Percentiles rank a stretch among this genome's conserved stretches.
phyloP scores from a whole-genome alignment of 2,797 vertebrate species.

The Mareca penelope region DNA sequence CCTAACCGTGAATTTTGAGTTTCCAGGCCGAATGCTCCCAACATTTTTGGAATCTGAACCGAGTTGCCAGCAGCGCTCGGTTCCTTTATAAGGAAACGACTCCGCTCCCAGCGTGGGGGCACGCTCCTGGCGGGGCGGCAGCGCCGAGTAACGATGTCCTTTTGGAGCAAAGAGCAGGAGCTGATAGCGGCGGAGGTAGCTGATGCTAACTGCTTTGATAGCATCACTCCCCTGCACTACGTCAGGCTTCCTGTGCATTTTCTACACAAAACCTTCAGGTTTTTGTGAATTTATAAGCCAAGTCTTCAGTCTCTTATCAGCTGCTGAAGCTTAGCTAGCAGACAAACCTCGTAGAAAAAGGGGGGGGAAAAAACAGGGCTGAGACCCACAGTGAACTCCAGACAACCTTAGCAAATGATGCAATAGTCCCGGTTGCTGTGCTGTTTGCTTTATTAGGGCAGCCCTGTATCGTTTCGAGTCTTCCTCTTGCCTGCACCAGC shows the following conservation, averaged over 20 bases:
- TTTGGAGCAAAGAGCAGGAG: not conserved
- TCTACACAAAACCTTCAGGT: not conserved
- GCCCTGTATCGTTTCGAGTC: not conserved
- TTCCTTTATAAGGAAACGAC: constrained; percentile 56
- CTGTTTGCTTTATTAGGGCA: not conserved
- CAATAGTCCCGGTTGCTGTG: not conserved
- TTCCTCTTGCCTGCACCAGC: not conserved
- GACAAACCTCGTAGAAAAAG: not conserved
- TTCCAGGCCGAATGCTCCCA: constrained; percentile 23
- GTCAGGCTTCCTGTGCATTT: not conserved
- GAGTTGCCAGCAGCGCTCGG: not conserved
- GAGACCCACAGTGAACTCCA: no score
- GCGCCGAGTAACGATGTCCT: not conserved
- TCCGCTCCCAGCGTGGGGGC: not conserved
- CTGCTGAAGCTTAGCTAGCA: not conserved
- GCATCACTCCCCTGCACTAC: not conserved
- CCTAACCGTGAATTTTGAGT: not conserved
- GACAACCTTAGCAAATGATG: not conserved
- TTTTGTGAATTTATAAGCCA: not conserved
- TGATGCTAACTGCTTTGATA: not conserved
- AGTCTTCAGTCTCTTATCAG: not conserved
- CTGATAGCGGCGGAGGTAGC: not conserved
- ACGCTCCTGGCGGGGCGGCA: not conserved
- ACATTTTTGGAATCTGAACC: constrained; percentile 42
- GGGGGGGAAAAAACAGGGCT: no score